phyloP scores from a whole-genome alignment of 2,888 invertebrate species.

The Hemaris fuciformis region DNA sequence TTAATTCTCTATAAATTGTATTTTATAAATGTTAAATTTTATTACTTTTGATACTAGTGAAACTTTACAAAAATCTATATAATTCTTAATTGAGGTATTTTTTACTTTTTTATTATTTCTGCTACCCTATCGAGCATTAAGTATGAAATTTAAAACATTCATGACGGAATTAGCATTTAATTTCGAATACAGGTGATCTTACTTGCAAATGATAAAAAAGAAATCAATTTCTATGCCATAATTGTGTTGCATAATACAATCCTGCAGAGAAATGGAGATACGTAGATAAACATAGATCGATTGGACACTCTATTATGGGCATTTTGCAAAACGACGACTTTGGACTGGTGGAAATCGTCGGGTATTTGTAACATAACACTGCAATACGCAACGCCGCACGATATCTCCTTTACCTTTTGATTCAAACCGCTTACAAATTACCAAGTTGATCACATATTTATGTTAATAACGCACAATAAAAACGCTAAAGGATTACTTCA shows the following conservation, averaged over 20 bases:
- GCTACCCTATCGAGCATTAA: too few relatives aligned
- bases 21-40: too few relatives aligned
- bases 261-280: background rate
- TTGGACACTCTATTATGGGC: background rate
- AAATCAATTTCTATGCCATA: background rate
- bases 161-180: too few relatives aligned
- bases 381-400: slow-evolving; percentile 22
- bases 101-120: too few relatives aligned
- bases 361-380: slow-evolving; percentile 20
- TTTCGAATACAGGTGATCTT: background rate
- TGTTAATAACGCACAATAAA: slow-evolving; percentile 23
- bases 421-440: slow-evolving; percentile 27
- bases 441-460: slow-evolving; percentile 26
- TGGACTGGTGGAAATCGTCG: background rate
- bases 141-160: too few relatives aligned
- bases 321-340: background rate
- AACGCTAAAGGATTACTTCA: slow-evolving; percentile 20
- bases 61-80: too few relatives aligned
- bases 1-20: background rate
- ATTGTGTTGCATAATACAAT: background rate
- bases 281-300: background rate
- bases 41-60: too few relatives aligned
- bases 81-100: too few relatives aligned
- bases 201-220: background rate
- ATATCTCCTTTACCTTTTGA: slow-evolving; percentile 24